phyloP scores from a whole-genome alignment of 2,888 invertebrate species.

The Subacronicta megacephala region DNA sequence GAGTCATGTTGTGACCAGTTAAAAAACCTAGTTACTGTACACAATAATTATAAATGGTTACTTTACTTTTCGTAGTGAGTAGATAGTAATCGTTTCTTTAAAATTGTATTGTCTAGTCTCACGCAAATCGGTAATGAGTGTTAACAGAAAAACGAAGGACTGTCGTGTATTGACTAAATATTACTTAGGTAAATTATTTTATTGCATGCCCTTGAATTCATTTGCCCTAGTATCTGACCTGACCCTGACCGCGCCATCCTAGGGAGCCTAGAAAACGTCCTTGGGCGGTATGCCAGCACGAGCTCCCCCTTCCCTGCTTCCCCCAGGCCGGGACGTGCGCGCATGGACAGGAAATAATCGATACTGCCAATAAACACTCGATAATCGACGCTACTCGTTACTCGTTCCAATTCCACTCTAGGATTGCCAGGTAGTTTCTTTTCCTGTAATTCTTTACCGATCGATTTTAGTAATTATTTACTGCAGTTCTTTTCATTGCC shows the following conservation, averaged over 20 bases:
- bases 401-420: constrained; percentile 49
- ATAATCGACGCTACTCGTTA: constrained; percentile 61
- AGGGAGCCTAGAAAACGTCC: constrained; percentile 80
- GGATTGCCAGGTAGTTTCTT: constrained; percentile 50
- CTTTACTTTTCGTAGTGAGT: background rate
- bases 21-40: background rate
- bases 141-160: background rate
- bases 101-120: constrained; percentile 3
- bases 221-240: constrained; percentile 58
- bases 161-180: constrained; percentile 12
- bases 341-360: constrained; percentile 72
- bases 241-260: constrained; percentile 81
- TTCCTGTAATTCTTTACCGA: constrained; percentile 38
- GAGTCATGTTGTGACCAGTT: background rate
- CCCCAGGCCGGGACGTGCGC: constrained; percentile 55
- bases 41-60: background rate
- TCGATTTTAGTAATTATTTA: constrained; percentile 11
- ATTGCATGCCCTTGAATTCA: constrained; percentile 43
- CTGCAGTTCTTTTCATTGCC: constrained; percentile 17
- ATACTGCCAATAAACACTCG: constrained; percentile 74
- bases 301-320: constrained; percentile 40
- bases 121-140: constrained; percentile 20
- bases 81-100: constrained; percentile 3
- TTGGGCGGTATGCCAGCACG: constrained; percentile 79
- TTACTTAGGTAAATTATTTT: constrained; percentile 20